Percentiles rank a stretch among this genome's conserved stretches.
Evolutionary conservation across 2,797 vertebrate genomes (phyloP).

Genomic region (Trachops cirrhosus): DNA sequence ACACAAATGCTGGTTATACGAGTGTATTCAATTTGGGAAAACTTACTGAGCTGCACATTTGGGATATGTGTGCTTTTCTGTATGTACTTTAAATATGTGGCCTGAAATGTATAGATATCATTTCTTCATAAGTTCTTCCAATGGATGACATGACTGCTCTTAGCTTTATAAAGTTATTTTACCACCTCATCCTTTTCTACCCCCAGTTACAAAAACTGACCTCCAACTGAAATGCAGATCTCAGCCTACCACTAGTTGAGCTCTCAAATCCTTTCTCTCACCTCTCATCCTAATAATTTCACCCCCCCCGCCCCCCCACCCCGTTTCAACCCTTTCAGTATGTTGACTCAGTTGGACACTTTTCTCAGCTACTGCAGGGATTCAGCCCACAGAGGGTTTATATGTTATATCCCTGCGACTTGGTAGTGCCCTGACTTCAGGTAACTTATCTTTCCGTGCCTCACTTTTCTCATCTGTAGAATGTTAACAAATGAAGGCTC

Average conservation of each 20-base stretch:
- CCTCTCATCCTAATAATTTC: neutral
- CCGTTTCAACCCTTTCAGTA: neutral
- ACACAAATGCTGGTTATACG: neutral
- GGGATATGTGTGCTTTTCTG: neutral
- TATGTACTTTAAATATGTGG: neutral
- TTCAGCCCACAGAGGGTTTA: neutral
- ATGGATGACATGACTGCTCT: neutral
- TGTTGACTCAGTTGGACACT: neutral
- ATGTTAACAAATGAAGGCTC: neutral
- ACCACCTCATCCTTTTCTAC: neutral
- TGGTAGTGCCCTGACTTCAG: neutral
- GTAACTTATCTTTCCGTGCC: neutral
- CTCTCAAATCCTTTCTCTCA: neutral
- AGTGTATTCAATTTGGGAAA: neutral
- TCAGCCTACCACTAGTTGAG: neutral
- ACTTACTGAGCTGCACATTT: neutral
- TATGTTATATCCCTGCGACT: neutral
- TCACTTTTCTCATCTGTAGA: neutral
- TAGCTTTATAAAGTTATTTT: neutral
- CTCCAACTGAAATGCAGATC: neutral
- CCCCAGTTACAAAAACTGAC: neutral
- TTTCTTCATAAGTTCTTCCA: neutral
- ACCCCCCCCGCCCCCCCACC: rapidly evolving
- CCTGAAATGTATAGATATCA: neutral
- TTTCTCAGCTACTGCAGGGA: neutral